These are phyloP conservation scores for Todiramphus chloris DNA, from an alignment of 2,113 vertebrate genomes.

Conservation along the genomic window DNA sequence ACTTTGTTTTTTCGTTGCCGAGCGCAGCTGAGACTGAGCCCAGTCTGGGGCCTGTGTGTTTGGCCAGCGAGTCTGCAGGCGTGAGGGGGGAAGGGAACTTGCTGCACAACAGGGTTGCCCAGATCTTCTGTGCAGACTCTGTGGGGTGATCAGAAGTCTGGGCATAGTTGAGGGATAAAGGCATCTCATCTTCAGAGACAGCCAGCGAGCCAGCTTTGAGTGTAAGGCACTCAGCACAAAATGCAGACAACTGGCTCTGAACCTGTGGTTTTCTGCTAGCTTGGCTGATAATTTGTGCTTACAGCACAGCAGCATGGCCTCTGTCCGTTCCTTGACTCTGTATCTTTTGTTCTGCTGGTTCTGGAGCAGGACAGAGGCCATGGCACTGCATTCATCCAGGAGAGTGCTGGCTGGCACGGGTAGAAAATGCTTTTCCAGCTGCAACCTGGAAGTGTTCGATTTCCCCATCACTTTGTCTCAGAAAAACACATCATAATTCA, in stretches of 20 bases:
- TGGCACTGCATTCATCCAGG: background rate
- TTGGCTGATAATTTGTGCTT: background rate
- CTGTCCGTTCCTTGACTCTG: background rate
- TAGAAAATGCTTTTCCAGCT: background rate
- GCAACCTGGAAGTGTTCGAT: background rate
- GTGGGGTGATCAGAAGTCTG: background rate
- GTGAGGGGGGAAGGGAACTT: background rate
- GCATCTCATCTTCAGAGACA: background rate
- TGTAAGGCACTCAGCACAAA: background rate
- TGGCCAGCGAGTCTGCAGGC: background rate
- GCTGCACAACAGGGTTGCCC: background rate
- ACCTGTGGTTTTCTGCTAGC: background rate
- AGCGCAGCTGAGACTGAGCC: conserved; percentile 28
- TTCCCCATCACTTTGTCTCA: background rate
- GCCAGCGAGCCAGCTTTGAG: background rate
- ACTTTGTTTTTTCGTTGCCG: conserved; percentile 47
- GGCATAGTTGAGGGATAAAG: background rate
- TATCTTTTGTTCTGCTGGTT: background rate
- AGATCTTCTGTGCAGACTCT: background rate
- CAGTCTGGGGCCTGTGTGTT: background rate
- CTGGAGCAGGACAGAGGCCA: background rate
- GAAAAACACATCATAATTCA: background rate
- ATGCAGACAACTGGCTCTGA: background rate
- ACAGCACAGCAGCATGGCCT: background rate
- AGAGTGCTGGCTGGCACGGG: background rate